These are phyloP conservation scores for Manis javanica DNA, from an alignment of 2,797 vertebrate species.

Conservation along the genomic window DNA sequence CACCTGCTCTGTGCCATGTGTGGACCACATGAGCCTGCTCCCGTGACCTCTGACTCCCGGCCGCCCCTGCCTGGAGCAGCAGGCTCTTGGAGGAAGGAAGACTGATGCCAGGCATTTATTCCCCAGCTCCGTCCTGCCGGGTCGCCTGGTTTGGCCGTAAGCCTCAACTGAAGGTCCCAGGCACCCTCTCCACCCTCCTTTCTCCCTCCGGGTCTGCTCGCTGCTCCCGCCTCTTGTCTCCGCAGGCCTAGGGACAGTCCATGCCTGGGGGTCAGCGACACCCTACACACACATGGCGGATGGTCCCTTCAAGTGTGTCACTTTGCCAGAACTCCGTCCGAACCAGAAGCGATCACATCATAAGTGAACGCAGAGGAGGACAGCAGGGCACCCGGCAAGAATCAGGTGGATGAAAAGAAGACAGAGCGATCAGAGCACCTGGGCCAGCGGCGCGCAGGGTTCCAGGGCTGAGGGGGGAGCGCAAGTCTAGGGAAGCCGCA, in stretches of 20 bases:
- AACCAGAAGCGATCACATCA: background rate
- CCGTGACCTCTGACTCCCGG: background rate
- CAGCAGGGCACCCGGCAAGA: background rate
- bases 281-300: background rate
- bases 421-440: background rate
- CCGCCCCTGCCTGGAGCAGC: background rate
- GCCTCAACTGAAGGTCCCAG: background rate
- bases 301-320: background rate
- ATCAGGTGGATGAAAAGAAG: background rate
- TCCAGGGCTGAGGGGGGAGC: background rate
- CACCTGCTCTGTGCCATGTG: rapidly evolving
- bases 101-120: background rate
- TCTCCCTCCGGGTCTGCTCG: background rate
- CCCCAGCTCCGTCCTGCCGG: background rate
- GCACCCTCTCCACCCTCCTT: no score
- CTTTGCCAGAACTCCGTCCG: background rate
- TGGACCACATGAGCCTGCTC: background rate
- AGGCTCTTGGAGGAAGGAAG: background rate
- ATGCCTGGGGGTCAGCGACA: rapidly evolving
- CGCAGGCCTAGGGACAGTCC: no score
- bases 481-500: rapidly evolving
- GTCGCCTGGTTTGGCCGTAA: rapidly evolving
- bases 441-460: rapidly evolving
- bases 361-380: no score
- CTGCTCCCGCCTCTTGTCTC: background rate